Evolutionary conservation across 2,888 invertebrate species (phyloP).

Genomic region (Hirtodrosophila duncani): DNA sequence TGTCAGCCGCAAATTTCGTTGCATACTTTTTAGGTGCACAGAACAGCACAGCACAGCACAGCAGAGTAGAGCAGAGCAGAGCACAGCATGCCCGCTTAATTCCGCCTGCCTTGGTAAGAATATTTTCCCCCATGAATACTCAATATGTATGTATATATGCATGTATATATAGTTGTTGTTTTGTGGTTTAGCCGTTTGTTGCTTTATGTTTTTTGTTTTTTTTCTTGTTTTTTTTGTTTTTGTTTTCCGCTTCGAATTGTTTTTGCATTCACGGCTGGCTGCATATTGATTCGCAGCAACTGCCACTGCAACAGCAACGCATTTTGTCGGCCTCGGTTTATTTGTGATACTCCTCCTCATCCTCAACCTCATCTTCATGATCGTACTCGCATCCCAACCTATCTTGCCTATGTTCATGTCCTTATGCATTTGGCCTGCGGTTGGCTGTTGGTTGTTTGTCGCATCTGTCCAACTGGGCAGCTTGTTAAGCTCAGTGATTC

Average conservation of each 20-base stretch:
- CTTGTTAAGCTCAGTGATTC: no score
- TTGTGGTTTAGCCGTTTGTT: slow-evolving; percentile 8
- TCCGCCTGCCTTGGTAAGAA: slow-evolving; percentile 7
- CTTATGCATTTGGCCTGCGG: no score
- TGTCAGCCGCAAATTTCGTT: slow-evolving; percentile 38
- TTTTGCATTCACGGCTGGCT: slow-evolving; percentile 39
- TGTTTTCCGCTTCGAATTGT: slow-evolving; percentile 19
- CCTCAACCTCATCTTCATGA: no score
- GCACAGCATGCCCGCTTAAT: no score
- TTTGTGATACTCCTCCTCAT: no score
- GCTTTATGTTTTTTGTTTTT: slow-evolving; percentile 25
- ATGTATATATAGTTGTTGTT: slow-evolving; percentile 4
- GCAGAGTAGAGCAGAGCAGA: no score
- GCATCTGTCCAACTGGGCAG: no score
- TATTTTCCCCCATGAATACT: slow-evolving; percentile 29
- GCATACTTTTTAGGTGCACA: slow-evolving; percentile 57
- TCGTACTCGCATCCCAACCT: no score
- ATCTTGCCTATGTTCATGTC: no score
- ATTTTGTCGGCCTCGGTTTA: slow-evolving; percentile 46
- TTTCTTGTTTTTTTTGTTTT: slow-evolving; percentile 31
- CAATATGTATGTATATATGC: slow-evolving; percentile 20
- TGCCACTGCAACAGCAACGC: slow-evolving; percentile 37
- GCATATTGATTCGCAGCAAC: slow-evolving; percentile 60
- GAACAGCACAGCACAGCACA: no score
- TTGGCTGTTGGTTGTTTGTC: no score